These are phyloP conservation scores for Pteromalus puparum DNA, from an alignment of 1,140 invertebrate genomes.

Conservation along the genomic window DNA sequence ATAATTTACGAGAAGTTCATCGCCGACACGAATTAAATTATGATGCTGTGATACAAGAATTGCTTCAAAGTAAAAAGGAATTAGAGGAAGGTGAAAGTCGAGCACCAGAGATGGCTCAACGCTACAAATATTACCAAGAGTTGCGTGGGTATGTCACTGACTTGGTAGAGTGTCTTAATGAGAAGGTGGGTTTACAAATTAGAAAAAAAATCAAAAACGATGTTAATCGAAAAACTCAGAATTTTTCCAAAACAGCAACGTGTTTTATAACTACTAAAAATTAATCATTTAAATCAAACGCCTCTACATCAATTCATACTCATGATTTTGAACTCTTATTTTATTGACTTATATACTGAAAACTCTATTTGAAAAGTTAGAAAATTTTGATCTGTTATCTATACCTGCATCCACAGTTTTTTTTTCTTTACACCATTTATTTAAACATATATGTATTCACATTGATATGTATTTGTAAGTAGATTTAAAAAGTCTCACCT, in stretches of 20 bases:
- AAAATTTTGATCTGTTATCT: neutral
- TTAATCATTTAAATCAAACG: neutral
- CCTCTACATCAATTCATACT: neutral
- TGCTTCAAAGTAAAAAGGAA: slow-evolving; percentile 79
- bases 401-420: neutral
- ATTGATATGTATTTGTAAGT: slow-evolving; percentile 21
- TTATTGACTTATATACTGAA: too few relatives aligned
- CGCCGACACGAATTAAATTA: slow-evolving; percentile 75
- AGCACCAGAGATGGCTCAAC: slow-evolving; percentile 82
- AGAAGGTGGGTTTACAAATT: slow-evolving; percentile 83
- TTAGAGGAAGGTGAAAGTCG: slow-evolving; percentile 78
- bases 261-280: slow-evolving; percentile 20
- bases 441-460: neutral
- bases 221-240: slow-evolving; percentile 47
- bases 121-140: slow-evolving; percentile 96
- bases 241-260: slow-evolving; percentile 32
- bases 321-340: neutral
- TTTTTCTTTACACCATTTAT: neutral
- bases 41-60: slow-evolving; percentile 77
- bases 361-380: neutral
- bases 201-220: slow-evolving; percentile 52
- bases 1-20: slow-evolving; percentile 78
- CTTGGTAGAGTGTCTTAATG: slow-evolving; percentile 96
- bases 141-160: slow-evolving; percentile 96
- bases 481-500: neutral